A percentile compares a stretch with the other conserved stretches of the same genome.
These are phyloP conservation scores for Coleophora deauratella DNA, from an alignment of 2,888 invertebrate species.

Conservation along the genomic window DNA sequence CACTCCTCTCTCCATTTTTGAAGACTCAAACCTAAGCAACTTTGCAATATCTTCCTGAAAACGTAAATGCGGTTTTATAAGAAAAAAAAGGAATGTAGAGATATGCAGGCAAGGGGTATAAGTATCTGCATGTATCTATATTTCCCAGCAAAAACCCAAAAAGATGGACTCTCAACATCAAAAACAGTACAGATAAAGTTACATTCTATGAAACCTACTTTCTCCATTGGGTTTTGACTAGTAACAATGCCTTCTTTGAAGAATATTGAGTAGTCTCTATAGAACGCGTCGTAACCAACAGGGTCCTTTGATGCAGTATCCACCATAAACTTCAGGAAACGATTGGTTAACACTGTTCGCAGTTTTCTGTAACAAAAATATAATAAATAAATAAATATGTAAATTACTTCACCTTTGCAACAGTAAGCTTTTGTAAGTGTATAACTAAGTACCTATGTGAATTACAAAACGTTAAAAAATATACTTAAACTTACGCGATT, in stretches of 20 bases:
- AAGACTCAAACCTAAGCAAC: conserved; percentile 93
- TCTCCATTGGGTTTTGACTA: conserved; percentile 84
- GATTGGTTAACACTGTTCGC: conserved; percentile 86
- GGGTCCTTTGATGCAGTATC: conserved; percentile 90
- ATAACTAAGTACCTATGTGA: too few relatives aligned
- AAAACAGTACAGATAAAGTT: too few relatives aligned
- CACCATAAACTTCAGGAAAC: conserved; percentile 87
- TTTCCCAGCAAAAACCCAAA: too few relatives aligned
- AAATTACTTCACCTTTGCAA: too few relatives aligned
- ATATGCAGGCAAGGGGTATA: too few relatives aligned
- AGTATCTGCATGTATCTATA: too few relatives aligned
- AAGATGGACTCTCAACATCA: too few relatives aligned
- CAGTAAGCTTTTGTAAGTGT: too few relatives aligned
- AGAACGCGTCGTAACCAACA: conserved; percentile 88
- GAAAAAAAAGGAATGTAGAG: too few relatives aligned
- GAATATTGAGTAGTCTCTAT: conserved; percentile 93
- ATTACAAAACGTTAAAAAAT: too few relatives aligned
- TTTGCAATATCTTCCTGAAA: conserved; percentile 91
- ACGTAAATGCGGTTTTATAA: background rate
- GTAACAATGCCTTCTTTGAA: conserved; percentile 97
- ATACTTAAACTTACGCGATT: conserved; percentile 77
- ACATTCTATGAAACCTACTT: conserved; percentile 65
- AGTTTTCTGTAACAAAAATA: conserved; percentile 76
- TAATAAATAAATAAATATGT: too few relatives aligned
- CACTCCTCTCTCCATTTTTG: conserved; percentile 79